Evolutionary conservation across 2,797 vertebrate genomes (phyloP).

Genomic region (Gouania willdenowi): DNA sequence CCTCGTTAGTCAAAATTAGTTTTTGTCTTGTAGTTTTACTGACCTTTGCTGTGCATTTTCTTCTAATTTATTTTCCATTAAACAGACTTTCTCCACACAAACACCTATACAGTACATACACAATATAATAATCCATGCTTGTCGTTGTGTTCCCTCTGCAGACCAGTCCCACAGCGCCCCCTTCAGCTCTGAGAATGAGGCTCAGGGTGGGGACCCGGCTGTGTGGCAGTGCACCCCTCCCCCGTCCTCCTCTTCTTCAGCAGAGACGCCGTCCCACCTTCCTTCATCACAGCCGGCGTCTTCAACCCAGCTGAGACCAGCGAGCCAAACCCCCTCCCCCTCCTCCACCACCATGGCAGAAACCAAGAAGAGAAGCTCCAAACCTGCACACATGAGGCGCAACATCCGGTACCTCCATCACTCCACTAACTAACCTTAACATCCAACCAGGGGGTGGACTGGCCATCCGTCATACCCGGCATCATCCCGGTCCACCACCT

Average conservation of each 20-base stretch:
- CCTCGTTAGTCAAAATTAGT: no score
- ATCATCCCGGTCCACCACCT: no score
- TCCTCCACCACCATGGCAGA: constrained; percentile 64
- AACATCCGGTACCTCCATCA: constrained; percentile 83
- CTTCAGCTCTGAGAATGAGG: constrained; percentile 80
- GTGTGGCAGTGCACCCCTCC: constrained; percentile 79
- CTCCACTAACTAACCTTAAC: no score
- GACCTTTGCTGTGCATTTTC: no score
- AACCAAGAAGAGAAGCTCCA: constrained; percentile 85
- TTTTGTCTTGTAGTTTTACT: no score
- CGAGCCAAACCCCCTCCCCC: constrained; percentile 72
- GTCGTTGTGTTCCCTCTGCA: constrained; percentile 36
- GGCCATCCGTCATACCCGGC: no score
- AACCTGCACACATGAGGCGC: constrained; percentile 88
- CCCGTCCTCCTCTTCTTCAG: constrained; percentile 88
- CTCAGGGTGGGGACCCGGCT: constrained; percentile 75
- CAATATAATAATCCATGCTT: no score
- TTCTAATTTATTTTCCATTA: no score
- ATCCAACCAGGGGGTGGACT: no score
- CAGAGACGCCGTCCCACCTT: constrained; percentile 67
- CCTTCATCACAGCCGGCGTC: constrained; percentile 26
- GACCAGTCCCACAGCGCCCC: constrained; percentile 82
- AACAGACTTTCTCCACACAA: no score
- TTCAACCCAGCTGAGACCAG: constrained; percentile 65
- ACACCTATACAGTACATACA: no score